Evolutionary conservation across 2,888 invertebrate species (phyloP).

Genomic region (Cerastis rubricosa): DNA sequence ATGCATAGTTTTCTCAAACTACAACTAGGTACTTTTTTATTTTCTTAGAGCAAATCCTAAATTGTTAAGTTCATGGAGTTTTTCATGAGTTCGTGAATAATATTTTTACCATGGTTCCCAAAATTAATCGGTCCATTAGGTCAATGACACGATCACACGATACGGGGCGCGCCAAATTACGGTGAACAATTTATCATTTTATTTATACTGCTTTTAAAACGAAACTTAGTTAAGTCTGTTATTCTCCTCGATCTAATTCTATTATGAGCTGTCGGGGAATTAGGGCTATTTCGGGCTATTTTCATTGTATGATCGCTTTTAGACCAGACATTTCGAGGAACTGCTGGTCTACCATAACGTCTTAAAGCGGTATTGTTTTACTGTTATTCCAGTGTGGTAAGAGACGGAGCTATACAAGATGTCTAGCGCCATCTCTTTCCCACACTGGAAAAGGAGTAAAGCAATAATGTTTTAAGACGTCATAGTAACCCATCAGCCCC

Average conservation of each 20-base stretch:
- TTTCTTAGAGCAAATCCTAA: neutral
- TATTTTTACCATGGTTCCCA: slow-evolving; percentile 11
- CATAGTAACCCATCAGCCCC: too few species aligned
- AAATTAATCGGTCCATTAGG: slow-evolving; percentile 34
- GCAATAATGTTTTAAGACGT: too few species aligned
- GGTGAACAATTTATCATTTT: slow-evolving; percentile 30
- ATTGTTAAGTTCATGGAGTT: slow-evolving; percentile 7
- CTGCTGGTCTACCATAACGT: too few species aligned
- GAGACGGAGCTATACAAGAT: too few species aligned
- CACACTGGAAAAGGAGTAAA: too few species aligned
- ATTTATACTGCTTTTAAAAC: slow-evolving; percentile 11
- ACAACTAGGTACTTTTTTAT: neutral
- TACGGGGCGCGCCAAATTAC: slow-evolving; percentile 32
- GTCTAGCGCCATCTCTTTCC: too few species aligned
- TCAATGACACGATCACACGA: slow-evolving; percentile 38
- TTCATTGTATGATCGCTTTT: slow-evolving; percentile 14
- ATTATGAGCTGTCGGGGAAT: neutral
- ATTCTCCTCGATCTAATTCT: slow-evolving; percentile 19
- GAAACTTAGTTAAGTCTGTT: slow-evolving; percentile 18
- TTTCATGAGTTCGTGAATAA: neutral
- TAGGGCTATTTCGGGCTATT: slow-evolving; percentile 4
- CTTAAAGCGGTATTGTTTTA: too few species aligned
- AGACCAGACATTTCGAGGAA: slow-evolving; percentile 15
- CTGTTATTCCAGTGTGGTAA: too few species aligned
- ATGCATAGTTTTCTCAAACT: neutral